These are phyloP conservation scores for Arothron firmamentum DNA, from an alignment of 2,113 vertebrate species.

Conservation along the genomic window DNA sequence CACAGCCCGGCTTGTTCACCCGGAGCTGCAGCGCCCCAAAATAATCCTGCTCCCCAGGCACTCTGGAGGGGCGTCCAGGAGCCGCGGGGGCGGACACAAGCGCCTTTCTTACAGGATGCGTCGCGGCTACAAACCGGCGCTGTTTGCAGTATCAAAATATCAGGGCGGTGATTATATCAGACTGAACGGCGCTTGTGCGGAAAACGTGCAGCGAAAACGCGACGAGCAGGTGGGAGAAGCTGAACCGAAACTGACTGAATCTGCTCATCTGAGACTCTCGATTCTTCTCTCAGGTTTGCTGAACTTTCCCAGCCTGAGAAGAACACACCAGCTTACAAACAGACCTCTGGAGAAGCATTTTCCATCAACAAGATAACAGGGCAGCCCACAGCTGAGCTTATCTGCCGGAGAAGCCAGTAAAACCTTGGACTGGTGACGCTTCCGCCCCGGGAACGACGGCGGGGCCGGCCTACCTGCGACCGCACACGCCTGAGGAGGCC, in stretches of 20 bases:
- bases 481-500: too few relatives aligned
- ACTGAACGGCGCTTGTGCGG: neutral
- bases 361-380: conserved; percentile 29
- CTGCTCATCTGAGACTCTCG: too few relatives aligned
- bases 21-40: neutral
- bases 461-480: neutral
- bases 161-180: neutral
- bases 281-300: too few relatives aligned
- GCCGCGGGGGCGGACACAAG: neutral
- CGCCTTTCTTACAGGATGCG: neutral
- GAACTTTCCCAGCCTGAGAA: neutral
- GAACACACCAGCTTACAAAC: neutral
- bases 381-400: conserved; percentile 24
- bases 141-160: conserved; percentile 1
- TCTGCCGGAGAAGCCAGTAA: conserved; percentile 22
- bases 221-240: neutral
- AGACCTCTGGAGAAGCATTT: conserved; percentile 8
- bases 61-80: neutral
- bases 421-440: conserved; percentile 3
- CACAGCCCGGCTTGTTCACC: neutral
- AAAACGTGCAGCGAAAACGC: neutral
- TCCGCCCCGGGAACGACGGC: too few relatives aligned
- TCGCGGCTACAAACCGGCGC: neutral
- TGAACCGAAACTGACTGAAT: neutral
- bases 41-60: neutral